phyloP scores from a whole-genome alignment of 2,797 vertebrate species.

The Fratercula arctica region DNA sequence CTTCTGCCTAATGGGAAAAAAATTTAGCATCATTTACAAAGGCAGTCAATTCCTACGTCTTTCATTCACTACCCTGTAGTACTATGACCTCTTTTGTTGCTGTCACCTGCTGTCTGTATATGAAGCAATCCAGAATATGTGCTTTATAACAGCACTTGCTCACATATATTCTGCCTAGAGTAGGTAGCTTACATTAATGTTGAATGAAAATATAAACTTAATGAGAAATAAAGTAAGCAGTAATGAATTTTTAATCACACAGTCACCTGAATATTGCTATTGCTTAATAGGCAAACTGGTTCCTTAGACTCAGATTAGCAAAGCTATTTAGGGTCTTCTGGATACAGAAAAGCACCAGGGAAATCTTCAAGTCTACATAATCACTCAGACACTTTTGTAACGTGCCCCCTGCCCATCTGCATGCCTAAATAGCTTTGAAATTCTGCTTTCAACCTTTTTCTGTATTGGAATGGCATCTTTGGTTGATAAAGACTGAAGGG shows the following conservation, averaged over 20 bases:
- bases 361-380: background rate
- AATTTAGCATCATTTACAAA: background rate
- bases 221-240: background rate
- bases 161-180: background rate
- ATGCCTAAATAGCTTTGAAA: background rate
- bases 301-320: background rate
- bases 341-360: background rate
- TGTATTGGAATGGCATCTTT: background rate
- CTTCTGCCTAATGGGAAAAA: background rate
- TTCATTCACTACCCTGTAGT: background rate
- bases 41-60: background rate
- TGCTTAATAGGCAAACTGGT: background rate
- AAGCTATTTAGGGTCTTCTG: background rate
- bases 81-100: background rate
- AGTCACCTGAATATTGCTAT: background rate
- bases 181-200: background rate
- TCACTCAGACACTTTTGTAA: background rate
- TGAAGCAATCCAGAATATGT: background rate
- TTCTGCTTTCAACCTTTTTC: background rate
- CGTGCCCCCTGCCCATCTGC: background rate
- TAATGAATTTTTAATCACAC: slow-evolving; percentile 2
- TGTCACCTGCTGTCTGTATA: background rate
- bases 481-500: background rate
- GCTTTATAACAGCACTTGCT: background rate
- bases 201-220: slow-evolving; percentile 4